A percentile compares a stretch with the other conserved stretches of the same genome.
Conservation (phyloP, 2,888 invertebrate species). For the Drosophila kanekoi region DNA sequence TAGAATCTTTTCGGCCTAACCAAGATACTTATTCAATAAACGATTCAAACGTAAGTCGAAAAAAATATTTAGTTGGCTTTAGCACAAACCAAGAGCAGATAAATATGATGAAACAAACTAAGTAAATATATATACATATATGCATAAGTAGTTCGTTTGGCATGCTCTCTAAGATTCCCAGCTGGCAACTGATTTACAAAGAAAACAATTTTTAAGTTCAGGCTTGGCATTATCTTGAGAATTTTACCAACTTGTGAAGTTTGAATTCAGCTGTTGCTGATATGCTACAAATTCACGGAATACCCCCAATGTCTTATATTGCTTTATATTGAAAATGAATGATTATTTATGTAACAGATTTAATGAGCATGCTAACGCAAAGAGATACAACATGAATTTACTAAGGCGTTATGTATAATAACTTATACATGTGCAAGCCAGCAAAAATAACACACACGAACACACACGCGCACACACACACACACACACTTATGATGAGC, state of each 20-base stretch:
- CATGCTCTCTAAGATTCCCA: background rate
- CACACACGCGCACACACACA: constrained; percentile 5
- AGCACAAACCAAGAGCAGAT: constrained; percentile 7
- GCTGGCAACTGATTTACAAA: no score
- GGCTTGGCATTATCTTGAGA: no score
- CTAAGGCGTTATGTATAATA: constrained; percentile 7
- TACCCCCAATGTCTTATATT: no score
- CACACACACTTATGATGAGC: constrained; percentile 4
- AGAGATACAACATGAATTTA: constrained; percentile 1
- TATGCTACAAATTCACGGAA: no score
- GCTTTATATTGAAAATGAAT: no score
- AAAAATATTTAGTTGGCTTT: constrained; percentile 16
- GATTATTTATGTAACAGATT: constrained; percentile 1
- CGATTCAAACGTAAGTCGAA: constrained; percentile 4
- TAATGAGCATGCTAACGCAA: constrained; percentile 2
- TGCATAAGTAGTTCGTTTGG: background rate
- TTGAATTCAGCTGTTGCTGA: no score
- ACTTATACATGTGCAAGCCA: background rate
- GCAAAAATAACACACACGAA: background rate
- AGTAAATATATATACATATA: constrained; percentile 1
- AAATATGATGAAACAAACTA: constrained; percentile 4
- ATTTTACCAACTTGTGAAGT: no score
- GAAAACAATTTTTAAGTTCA: no score
- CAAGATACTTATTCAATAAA: constrained; percentile 17
- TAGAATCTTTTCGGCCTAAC: constrained; percentile 15